Percentiles rank a stretch among this genome's conserved stretches.
phyloP scores from a whole-genome alignment of 2,888 invertebrate species.

The Nomada goodeniana region DNA sequence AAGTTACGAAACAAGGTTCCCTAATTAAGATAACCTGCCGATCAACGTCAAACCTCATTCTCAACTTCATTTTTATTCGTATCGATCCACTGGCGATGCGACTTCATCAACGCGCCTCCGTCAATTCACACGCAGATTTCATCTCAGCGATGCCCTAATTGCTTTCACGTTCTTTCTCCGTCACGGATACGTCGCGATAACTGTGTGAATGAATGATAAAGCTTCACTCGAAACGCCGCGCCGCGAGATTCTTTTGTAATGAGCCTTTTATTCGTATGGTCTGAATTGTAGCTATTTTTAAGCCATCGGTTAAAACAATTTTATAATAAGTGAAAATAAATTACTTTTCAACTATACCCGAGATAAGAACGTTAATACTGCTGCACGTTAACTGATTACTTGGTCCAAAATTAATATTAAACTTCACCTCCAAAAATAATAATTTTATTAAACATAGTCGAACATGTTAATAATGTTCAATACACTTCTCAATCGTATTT shows the following conservation, averaged over 20 bases:
- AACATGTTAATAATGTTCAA: no score
- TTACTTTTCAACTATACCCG: not conserved
- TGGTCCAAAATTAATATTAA: no score
- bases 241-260: conserved; percentile 23
- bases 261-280: conserved; percentile 8
- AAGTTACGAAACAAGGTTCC: not conserved
- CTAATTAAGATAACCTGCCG: conserved; percentile 12
- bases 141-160: conserved; percentile 40
- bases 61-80: conserved; percentile 28
- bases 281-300: conserved; percentile 9
- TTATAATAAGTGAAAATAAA: not conserved
- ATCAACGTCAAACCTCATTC: conserved; percentile 33
- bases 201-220: conserved; percentile 21
- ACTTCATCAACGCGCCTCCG: conserved; percentile 33
- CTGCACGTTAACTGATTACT: not conserved
- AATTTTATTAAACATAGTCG: no score
- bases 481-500: no score
- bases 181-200: conserved; percentile 37
- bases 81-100: conserved; percentile 31
- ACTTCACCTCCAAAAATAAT: no score
- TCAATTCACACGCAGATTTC: conserved; percentile 38
- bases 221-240: conserved; percentile 12
- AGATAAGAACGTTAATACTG: not conserved
- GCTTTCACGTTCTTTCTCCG: conserved; percentile 38
- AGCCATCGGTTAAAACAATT: conserved; percentile 4